Percentiles rank a stretch among this genome's conserved stretches.
Evolutionary conservation across 2,113 vertebrate genomes (phyloP).

Genomic region (Danio rerio): GRCz12tu NC_133184.1:39816001-39816500

Average conservation of each 20-base stretch:
- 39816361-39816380: background rate
- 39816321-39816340: background rate
- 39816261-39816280: too few relatives aligned
- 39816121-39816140: too few relatives aligned
- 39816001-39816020: background rate
- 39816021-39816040: constrained; percentile 1
- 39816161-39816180: too few relatives aligned
- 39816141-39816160: too few relatives aligned
- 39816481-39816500: background rate
- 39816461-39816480: background rate
- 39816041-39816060: constrained; percentile 30
- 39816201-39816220: too few relatives aligned
- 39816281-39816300: too few relatives aligned
- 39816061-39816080: constrained; percentile 45
- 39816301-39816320: background rate
- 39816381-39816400: background rate
- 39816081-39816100: background rate
- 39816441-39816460: background rate
- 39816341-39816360: background rate
- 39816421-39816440: background rate
- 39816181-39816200: too few relatives aligned
- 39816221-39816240: too few relatives aligned
- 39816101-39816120: background rate
- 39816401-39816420: background rate
- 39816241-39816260: too few relatives aligned